Conservation (phyloP, 35 echinoderm and acorn worm species). For the Ptychodera flava region DNA sequence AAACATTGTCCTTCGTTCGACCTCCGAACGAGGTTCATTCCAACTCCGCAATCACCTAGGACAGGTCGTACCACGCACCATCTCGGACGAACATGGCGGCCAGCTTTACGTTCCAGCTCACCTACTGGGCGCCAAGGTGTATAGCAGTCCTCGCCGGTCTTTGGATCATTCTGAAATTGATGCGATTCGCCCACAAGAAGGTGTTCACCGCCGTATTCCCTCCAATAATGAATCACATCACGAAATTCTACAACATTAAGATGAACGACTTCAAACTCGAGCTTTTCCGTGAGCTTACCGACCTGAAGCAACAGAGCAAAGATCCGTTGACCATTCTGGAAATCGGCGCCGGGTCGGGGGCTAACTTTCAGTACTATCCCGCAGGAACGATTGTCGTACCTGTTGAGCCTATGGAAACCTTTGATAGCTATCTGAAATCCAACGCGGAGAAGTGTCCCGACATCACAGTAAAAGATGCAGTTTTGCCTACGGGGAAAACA, state of each 20-base stretch:
- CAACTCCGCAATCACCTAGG: no score
- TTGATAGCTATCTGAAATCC: slow-evolving; percentile 1
- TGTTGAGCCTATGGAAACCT: not conserved
- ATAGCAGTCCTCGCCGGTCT: not conserved
- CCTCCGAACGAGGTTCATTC: no score
- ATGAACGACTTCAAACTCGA: not conserved
- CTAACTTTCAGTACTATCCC: slow-evolving; percentile 40
- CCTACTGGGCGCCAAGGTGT: not conserved
- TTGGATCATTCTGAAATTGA: not conserved
- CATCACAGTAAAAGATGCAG: not conserved
- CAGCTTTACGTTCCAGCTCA: no score
- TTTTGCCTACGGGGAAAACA: slow-evolving; percentile 6
- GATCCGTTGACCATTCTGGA: slow-evolving; percentile 15
- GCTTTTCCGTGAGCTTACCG: not conserved
- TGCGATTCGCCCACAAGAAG: not conserved
- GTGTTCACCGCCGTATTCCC: not conserved
- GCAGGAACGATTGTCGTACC: slow-evolving; percentile 8
- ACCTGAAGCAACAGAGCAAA: not conserved
- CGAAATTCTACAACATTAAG: not conserved
- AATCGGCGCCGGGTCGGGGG: slow-evolving; percentile 25
- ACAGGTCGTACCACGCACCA: no score
- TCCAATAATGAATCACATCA: not conserved
- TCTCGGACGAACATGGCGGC: no score
- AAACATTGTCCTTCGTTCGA: no score
- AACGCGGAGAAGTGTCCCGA: not conserved